Conservation (phyloP, 2,113 vertebrate species). For the Cyprinodon tularosa region DNA sequence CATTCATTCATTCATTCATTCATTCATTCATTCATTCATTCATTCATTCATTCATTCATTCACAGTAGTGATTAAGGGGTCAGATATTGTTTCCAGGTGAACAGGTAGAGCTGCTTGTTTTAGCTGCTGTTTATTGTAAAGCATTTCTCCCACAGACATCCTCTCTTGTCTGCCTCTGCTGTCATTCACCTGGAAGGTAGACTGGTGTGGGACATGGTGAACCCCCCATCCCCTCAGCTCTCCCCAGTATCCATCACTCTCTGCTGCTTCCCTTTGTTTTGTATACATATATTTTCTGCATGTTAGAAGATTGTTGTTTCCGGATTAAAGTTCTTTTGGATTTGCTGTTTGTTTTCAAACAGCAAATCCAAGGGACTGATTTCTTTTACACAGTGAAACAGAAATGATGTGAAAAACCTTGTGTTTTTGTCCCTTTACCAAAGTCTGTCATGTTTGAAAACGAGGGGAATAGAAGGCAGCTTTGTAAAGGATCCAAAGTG, state of each 20-base stretch:
- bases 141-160: constrained; percentile 10
- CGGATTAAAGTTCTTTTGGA: background rate
- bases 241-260: constrained; percentile 19
- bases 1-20: no score
- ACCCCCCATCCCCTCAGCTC: background rate
- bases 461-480: background rate
- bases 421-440: background rate
- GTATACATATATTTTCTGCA: background rate
- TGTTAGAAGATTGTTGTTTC: background rate
- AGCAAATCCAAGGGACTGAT: no score
- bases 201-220: constrained; percentile 8
- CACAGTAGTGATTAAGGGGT: no score
- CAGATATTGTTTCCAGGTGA: no score
- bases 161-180: background rate
- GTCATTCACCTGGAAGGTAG: constrained; percentile 25
- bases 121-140: background rate
- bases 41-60: no score
- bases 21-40: no score
- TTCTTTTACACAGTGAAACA: background rate
- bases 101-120: background rate
- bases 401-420: background rate
- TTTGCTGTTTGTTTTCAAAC: background rate
- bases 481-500: constrained; percentile 31
- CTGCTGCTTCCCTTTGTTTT: constrained; percentile 30
- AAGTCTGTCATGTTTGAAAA: constrained; percentile 22